Percentiles rank a stretch among this genome's conserved stretches.
Conservation (phyloP, 1,140 invertebrate genomes). For the Triops cancriformis region DNA sequence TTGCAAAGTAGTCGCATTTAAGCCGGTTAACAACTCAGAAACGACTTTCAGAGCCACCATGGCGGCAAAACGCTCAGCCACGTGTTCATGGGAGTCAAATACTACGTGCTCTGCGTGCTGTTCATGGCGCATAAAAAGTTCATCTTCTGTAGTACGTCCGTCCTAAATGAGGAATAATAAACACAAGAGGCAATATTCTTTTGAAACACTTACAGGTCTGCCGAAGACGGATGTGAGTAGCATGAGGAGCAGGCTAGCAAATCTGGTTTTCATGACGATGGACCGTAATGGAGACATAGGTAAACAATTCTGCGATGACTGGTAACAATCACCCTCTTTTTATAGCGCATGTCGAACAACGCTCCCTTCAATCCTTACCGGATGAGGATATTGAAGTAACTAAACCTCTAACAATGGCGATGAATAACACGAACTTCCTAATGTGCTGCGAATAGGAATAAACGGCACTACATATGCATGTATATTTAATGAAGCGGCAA, state of each 20-base stretch:
- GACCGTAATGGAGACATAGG: not conserved
- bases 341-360: not conserved
- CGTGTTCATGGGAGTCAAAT: not conserved
- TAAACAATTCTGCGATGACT: not conserved
- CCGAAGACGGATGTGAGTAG: not conserved
- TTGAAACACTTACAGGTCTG: not conserved
- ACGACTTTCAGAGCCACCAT: slow-evolving; percentile 16
- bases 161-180: not conserved
- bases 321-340: not conserved
- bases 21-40: not conserved
- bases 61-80: not conserved
- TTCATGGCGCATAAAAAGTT: not conserved
- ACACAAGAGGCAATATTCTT: not conserved
- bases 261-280: not conserved
- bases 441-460: not conserved
- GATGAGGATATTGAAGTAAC: not conserved
- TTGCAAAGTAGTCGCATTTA: slow-evolving; percentile 21
- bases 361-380: not conserved
- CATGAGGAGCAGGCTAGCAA: not conserved
- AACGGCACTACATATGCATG: not conserved
- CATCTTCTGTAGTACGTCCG: not conserved
- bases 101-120: not conserved
- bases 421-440: not conserved
- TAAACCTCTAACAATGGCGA: not conserved
- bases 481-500: not conserved